Evolutionary conservation across 2,113 vertebrate species (phyloP).

Genomic region (Delphinus delphis): DNA sequence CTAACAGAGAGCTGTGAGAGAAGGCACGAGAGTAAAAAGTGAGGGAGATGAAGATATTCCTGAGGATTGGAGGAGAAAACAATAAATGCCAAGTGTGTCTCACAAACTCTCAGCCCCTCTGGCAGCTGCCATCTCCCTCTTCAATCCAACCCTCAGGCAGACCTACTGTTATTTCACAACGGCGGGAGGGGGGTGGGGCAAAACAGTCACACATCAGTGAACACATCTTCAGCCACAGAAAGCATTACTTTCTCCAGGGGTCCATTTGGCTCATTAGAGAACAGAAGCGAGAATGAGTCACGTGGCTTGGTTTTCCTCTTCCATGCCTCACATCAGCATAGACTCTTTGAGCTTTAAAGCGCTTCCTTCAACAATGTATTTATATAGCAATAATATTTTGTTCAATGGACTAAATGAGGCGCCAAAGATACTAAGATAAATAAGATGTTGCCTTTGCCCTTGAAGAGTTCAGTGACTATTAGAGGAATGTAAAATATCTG

Average conservation of each 20-base stretch:
- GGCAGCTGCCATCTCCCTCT: not conserved
- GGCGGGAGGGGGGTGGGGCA: not conserved
- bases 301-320: not conserved
- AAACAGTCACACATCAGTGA: not conserved
- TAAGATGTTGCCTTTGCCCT: not conserved
- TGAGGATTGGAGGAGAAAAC: not conserved
- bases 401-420: not conserved
- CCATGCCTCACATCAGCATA: not conserved
- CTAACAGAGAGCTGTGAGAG: not conserved
- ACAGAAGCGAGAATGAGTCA: not conserved
- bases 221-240: not conserved
- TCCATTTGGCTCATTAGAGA: not conserved
- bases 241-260: not conserved
- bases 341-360: not conserved
- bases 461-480: not conserved
- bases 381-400: not conserved
- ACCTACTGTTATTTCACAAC: not conserved
- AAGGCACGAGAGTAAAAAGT: not conserved
- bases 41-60: not conserved
- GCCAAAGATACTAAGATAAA: not conserved
- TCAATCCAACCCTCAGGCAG: not conserved
- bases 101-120: rapidly evolving
- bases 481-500: not conserved
- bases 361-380: not conserved
- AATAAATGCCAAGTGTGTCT: not conserved